Evolutionary conservation across 2,888 invertebrate species (phyloP), one percentile per base, ranked within the genome.

Genomic region (Andrena camellia): DNA sequence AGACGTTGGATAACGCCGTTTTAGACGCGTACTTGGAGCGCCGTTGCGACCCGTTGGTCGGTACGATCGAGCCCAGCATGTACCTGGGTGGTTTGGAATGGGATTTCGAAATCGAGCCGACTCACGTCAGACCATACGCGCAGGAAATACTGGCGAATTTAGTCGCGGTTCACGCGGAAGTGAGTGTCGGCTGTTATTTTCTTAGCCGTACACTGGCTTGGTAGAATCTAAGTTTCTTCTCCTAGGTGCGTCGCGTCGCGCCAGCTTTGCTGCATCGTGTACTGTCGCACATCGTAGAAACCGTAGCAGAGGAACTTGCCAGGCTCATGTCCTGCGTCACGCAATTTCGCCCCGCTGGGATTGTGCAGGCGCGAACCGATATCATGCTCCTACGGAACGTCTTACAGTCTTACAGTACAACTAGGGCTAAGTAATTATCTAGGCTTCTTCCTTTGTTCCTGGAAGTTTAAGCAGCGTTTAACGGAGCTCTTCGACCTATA

Each of bases 31-130:
- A 97, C 92, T 95, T 98, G 68, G 99, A 99, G 93, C 97, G 97
- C 91, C 98, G 98, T 92, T 97, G 98, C 62, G 98, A 99, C 94
- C 99, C 99, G 0, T 95, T 99, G 13, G 98, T 99, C 31, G 99
- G 98, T n/a, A 98, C 97, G 6, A 98, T 99, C 85, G 99, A 99
- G 94, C 98, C 98, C 6, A 98, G 98, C 83, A 99, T 99, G 98
- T 99, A 99, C 94, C 95, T 98, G 92, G 98, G 98, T 0, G 95
- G 97, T 78, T 97, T 98, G 92, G 97, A 97, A 92, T 98, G 98
- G 96, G 97, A 97, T 90, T 96, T 96, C 0, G 97, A 97, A 88
- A 95, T 96, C 68, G 95, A 96, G 67, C 97, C 97, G 0, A 96
- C 96, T 5, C 97, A 98, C 92, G 96, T 98, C 13, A 95, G 97